Base-by-base conservation (phyloP, 2,888 invertebrate species). In the Chrysolina oricalcia region DNA sequence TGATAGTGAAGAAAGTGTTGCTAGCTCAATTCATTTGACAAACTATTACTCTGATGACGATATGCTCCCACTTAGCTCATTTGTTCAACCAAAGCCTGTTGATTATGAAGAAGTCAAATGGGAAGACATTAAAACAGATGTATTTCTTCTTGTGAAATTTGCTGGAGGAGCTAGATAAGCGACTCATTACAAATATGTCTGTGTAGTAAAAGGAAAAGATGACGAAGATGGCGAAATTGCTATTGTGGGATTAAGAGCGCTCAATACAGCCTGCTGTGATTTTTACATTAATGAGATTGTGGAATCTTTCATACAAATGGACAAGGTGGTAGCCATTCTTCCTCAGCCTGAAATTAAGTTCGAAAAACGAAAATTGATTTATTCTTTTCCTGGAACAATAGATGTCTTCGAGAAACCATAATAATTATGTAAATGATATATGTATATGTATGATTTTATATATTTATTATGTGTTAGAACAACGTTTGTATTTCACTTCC, bases 141-240 rank as follows among this genome's bases (percentile, higher is more conserved):
- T 5, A 5, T 72, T 72, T 72, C 15, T 72, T 59, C 19, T 67
- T 35, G 72, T 48, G 13, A 72, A 56, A 72, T 72, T 59, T 66
- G 48, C 21, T 48, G 72, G 41, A 48, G 62, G 43, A 21, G 48
- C 27, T n/a, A 72, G 46, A 62, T 67, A 46, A 43, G 40, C 50
- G 5, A 67, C 40, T 50, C 19, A 40, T 13, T 56, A 72, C 62
- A 72, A 72, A 72, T 56, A 72, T 41, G 50, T 65, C 21, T 72
- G 72, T 56, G 65, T 72, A 17, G 65, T 72, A 43, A 67, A 40
- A 68, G 53, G 53, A 19, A 56, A 68, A 50, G 35, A 68, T 17
- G 67, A 48, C 43, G 46, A 67, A 23, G 67, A 46, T 15, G 17
- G 27, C 23, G 67, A 67, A 67, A 50, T 50, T 40, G 62, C 35